Evolutionary conservation across 1,140 invertebrate species (phyloP).

Genomic region (Aphis craccivora): DNA sequence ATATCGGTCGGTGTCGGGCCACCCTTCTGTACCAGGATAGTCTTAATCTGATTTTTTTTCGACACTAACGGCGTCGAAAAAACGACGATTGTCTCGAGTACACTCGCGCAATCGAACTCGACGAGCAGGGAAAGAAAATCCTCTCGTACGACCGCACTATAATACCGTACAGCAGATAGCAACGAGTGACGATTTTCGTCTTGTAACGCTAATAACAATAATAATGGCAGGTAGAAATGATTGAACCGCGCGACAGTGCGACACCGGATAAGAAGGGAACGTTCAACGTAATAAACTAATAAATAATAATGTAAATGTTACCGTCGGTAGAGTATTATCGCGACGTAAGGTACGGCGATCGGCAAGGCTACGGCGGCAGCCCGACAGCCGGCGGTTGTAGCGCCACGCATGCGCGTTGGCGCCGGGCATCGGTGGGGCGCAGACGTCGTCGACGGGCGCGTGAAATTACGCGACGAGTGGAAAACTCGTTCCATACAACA

Average conservation of each 20-base stretch:
- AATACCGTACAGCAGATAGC: no score
- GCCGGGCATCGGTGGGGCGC: neutral
- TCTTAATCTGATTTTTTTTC: neutral
- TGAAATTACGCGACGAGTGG: neutral
- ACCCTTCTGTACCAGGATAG: neutral
- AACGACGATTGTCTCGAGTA: neutral
- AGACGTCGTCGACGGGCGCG: neutral
- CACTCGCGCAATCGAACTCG: neutral
- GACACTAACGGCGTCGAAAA: neutral
- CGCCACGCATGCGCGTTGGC: neutral
- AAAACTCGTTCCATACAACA: neutral
- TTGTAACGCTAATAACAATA: neutral
- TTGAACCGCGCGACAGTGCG: neutral
- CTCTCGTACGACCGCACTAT: neutral
- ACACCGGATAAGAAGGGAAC: neutral
- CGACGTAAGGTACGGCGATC: neutral
- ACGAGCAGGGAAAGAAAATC: no score
- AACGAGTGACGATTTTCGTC: neutral
- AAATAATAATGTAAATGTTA: neutral
- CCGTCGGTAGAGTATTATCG: neutral
- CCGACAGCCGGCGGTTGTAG: neutral
- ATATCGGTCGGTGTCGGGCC: neutral
- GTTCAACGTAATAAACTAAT: slow-evolving; percentile 2
- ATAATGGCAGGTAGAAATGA: neutral
- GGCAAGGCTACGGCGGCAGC: neutral